phyloP scores from a whole-genome alignment of 2,888 invertebrate genomes.

The Drosophila tripunctata region DNA sequence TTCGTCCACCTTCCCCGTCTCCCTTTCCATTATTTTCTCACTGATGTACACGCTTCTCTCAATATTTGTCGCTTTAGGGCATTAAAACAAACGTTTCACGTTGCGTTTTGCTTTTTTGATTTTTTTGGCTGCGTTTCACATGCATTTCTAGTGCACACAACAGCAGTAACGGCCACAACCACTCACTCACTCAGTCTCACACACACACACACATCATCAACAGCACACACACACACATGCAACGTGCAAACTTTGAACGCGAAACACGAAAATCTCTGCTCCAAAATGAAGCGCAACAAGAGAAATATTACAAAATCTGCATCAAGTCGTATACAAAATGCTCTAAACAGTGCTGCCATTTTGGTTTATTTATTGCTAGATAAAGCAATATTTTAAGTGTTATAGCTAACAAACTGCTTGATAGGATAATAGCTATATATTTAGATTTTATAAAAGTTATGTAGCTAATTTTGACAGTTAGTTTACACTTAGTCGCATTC shows the following conservation, averaged over 20 bases:
- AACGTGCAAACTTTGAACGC: slow-evolving; percentile 53
- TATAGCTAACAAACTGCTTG: too few species aligned
- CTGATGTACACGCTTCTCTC: slow-evolving; percentile 37
- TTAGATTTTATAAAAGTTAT: too few species aligned
- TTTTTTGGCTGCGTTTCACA: slow-evolving; percentile 59
- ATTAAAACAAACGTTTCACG: slow-evolving; percentile 79
- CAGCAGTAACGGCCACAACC: slow-evolving; percentile 27
- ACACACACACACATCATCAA: slow-evolving; percentile 9
- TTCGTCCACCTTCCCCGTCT: neutral
- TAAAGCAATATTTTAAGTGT: too few species aligned
- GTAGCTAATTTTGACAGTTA: too few species aligned
- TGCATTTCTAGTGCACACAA: slow-evolving; percentile 66
- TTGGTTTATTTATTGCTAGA: too few species aligned
- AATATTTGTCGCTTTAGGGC: slow-evolving; percentile 79
- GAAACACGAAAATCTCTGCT: slow-evolving; percentile 69
- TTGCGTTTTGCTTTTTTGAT: slow-evolving; percentile 55
- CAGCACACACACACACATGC: slow-evolving; percentile 4
- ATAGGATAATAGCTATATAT: too few species aligned
- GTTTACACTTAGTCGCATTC: too few species aligned
- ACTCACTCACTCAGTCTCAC: slow-evolving; percentile 3
- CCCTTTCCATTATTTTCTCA: too few species aligned
- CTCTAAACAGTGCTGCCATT: too few species aligned
- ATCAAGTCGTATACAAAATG: slow-evolving; percentile 11
- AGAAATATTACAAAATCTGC: slow-evolving; percentile 8
- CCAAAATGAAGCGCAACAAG: slow-evolving; percentile 66